Evolutionary conservation across 30 jellyfish, hydroid and myxozoan species (phyloP), one percentile per base, ranked within the genome.

Genomic region (Aurelia sp.): DNA sequence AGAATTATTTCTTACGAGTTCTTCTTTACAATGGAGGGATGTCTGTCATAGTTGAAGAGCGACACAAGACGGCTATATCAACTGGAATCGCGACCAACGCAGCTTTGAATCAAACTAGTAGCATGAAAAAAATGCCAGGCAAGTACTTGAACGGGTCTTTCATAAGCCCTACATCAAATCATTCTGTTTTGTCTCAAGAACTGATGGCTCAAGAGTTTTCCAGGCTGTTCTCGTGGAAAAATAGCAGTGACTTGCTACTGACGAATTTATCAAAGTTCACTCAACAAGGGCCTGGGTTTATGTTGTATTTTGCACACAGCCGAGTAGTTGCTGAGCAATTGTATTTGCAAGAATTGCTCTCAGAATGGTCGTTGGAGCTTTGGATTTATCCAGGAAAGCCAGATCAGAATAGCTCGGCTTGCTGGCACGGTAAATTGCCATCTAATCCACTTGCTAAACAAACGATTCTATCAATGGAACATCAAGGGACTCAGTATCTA

Each of bases 241-340:
- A 84, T 22, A 41, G 62, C 16, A 57, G 76, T 4, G 81, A 35
- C 12, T n/a, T 68, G 10, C 70, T 76, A 4, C 57, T 86, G 22
- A 20, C 96, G 24, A 77, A 86, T 30, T 24, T 41, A 15, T 86
- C 96, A 17, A 64, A 35, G 35, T 67, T 18, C 48, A 22, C 63
- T 31, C 85, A 22, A 19, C 33, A 40, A 13, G 96, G 96, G n/a
- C 96, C 96, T 3, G 96, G 96, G 13, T 86, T 38, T 58, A 86
- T 86, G 96, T 41, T 86, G 52, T 65, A 35, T 21, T 86, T 86
- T 48, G 16, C 53, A n/a, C 85, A 77, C 85, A 86, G 24, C 55
- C 67, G 96, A 15, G 65, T 86, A 7, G 80, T 13, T 12, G 80
- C 68, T n/a, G 67, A 40, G 1, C 44, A 20, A 9, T 59, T 86